Conservation (phyloP, 2,113 vertebrate genomes). For the Alces alces region DNA sequence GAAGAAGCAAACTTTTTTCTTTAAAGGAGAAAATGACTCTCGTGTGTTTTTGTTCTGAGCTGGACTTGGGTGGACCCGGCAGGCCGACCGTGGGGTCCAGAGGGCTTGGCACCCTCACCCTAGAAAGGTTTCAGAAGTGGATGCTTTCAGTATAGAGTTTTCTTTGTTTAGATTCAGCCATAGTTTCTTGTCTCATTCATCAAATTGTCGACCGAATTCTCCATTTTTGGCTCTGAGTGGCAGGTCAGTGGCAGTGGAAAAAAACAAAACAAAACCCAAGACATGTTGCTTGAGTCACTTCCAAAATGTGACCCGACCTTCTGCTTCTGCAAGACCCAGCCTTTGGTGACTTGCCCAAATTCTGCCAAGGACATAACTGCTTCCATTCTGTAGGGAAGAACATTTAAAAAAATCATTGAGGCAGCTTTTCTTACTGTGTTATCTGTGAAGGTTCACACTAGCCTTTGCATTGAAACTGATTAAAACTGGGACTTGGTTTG, state of each 20-base stretch:
- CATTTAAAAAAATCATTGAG: too few species aligned
- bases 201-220: neutral
- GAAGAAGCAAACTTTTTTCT: neutral
- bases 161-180: neutral
- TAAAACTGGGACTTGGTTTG: neutral
- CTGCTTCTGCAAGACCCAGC: neutral
- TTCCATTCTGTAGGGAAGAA: neutral
- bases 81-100: rapidly evolving
- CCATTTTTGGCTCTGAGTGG: neutral
- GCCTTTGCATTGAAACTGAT: neutral
- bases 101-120: neutral
- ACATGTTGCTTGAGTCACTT: neutral
- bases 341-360: neutral
- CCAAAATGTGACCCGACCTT: neutral
- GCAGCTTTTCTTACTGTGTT: neutral
- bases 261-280: neutral
- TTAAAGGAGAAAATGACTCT: neutral
- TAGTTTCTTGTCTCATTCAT: neutral
- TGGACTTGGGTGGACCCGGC: neutral
- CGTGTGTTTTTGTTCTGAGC: neutral
- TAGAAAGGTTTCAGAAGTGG: neutral
- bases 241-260: neutral
- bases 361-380: neutral
- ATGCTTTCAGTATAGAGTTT: neutral
- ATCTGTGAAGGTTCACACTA: neutral